These are phyloP conservation scores for Oceanites oceanicus DNA, from an alignment of 2,113 vertebrate genomes.

Conservation along the genomic window DNA sequence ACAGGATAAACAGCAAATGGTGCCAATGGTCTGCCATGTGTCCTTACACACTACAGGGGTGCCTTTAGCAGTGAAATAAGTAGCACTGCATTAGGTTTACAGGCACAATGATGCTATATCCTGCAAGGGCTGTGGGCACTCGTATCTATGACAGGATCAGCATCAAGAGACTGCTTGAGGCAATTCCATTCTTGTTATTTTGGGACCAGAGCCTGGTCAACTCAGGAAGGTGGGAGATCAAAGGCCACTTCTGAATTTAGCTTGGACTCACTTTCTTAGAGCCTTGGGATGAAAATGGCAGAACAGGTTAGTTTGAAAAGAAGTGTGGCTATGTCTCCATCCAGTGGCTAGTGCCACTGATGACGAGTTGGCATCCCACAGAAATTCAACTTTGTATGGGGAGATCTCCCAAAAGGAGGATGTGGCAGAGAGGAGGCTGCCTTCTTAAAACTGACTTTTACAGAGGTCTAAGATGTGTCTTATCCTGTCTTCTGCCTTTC, in stretches of 20 bases:
- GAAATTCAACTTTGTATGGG: not conserved
- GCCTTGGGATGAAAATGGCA: not conserved
- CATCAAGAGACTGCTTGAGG: not conserved
- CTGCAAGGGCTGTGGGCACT: not conserved
- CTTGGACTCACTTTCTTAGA: not conserved
- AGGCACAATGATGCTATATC: not conserved
- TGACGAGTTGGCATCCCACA: not conserved
- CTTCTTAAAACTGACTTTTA: not conserved
- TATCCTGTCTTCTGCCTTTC: not conserved
- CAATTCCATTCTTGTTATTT: not conserved
- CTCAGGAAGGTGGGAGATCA: slow-evolving; percentile 7
- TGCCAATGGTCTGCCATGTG: accelerated
- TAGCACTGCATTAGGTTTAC: not conserved
- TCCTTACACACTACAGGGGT: not conserved
- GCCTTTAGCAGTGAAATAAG: not conserved
- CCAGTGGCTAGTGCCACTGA: not conserved
- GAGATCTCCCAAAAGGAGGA: not conserved
- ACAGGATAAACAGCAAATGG: not conserved
- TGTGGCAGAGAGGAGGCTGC: not conserved
- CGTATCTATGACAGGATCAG: accelerated
- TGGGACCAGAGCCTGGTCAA: not conserved
- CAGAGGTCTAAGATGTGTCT: not conserved
- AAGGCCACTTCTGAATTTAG: not conserved
- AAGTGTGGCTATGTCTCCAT: not conserved
- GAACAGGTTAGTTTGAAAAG: not conserved